These are phyloP conservation scores for Anser cygnoides DNA, from an alignment of 2,113 vertebrate species.

Conservation along the genomic window DNA sequence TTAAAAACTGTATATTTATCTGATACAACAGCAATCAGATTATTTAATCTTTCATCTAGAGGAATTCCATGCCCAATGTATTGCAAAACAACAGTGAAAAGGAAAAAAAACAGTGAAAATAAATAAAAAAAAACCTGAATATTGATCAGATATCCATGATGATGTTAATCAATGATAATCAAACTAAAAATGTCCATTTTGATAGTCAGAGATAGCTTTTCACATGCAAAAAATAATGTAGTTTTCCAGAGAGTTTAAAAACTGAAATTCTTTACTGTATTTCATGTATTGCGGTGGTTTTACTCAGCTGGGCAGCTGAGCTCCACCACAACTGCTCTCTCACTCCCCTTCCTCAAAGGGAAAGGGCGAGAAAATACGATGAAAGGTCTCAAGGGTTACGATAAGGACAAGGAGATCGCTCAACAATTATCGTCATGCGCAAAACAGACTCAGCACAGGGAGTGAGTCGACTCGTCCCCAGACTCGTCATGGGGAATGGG, in stretches of 20 bases:
- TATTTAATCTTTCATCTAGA: not conserved
- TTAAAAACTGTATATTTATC: not conserved
- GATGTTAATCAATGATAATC: not conserved
- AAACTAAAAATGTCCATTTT: not conserved
- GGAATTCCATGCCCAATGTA: not conserved
- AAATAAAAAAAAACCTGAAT: not conserved
- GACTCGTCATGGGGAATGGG: too few relatives aligned
- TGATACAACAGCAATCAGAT: not conserved
- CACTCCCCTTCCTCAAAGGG: too few relatives aligned
- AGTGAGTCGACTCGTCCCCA: too few relatives aligned
- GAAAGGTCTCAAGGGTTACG: too few relatives aligned
- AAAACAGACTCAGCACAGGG: too few relatives aligned
- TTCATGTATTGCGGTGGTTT: not conserved
- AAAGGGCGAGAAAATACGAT: too few relatives aligned
- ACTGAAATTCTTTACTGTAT: not conserved
- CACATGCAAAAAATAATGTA: not conserved
- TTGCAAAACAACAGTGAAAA: not conserved
- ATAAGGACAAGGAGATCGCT: too few relatives aligned
- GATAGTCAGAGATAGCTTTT: not conserved
- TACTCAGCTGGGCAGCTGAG: too few relatives aligned
- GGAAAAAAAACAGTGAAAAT: fast-evolving
- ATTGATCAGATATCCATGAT: not conserved
- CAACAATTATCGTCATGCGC: too few relatives aligned
- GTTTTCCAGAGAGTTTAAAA: not conserved
- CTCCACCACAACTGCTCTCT: too few relatives aligned